Base-by-base conservation (phyloP, 2,113 vertebrate genomes). In the Cairina moschata region DNA sequence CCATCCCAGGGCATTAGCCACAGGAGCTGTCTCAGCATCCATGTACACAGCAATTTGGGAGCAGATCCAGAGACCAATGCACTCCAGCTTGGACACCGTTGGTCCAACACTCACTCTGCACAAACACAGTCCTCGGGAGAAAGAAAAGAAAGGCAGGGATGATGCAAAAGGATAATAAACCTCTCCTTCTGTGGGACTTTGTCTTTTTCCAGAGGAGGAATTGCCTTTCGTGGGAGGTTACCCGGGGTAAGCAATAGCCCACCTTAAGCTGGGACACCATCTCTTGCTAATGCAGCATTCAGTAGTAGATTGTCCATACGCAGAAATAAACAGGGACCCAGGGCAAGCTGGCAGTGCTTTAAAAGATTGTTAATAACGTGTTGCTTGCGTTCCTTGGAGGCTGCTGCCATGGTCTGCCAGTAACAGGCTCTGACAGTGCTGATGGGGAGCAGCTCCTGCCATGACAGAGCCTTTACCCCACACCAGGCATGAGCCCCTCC, bases 281-380 rank as follows among this genome's bases (percentile, higher is more conserved):
- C 77, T 78, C 62, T 82, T 15, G 1, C 84, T 83, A 96, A 88
- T 88, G 86, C 86, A 32, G 73, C 69, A 91, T 93, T 86, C 90
- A 93, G 3, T 0, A 0, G 54, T n/a, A 83, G 77, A 86, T 66
- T 38, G 80, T n/a, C 76, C 66, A 5, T 75, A 82, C 15, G 58
- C 83, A 84, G 86, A 87, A 90, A 93, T 42, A 82, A 92, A 60
- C 69, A 79, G 80, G 83, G 74, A 48, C 86, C 18, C 13, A 9
- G 83, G 83, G 88, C 69, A 73, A 44, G 8, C 92, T 92, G 95
- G 95, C 93, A 96, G 90, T 54, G 78, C 86, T 94, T 96, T 93
- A 93, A 93, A 95, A 86, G 80, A 54, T 50, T 60, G 88, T 68
- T 95, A 95, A 95, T 95, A 93, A 76, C 18, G 92, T 75, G 77